phyloP scores from a whole-genome alignment of 2,797 vertebrate species.

The Oceanodroma leucorhoa region DNA sequence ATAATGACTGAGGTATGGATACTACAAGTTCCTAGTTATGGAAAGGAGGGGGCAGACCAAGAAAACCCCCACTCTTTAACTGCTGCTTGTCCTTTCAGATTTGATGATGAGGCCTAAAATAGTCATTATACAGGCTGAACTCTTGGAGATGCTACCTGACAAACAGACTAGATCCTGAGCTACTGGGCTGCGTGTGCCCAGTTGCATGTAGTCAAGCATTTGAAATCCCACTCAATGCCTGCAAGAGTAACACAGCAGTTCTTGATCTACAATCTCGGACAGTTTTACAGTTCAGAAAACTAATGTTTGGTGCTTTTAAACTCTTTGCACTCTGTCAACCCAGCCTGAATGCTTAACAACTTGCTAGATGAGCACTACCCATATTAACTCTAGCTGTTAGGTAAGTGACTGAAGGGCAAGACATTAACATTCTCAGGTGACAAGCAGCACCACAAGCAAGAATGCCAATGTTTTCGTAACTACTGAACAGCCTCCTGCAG shows the following conservation, averaged over 20 bases:
- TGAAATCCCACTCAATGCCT: neutral
- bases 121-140: neutral
- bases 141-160: neutral
- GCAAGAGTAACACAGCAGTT: neutral
- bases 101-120: neutral
- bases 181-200: neutral
- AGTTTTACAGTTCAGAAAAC: neutral
- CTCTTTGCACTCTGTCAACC: neutral
- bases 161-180: neutral
- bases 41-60: neutral
- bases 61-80: neutral
- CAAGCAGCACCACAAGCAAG: neutral
- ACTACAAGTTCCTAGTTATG: neutral
- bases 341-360: neutral
- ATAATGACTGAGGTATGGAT: neutral
- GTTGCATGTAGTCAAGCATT: neutral
- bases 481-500: neutral
- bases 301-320: neutral
- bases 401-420: neutral
- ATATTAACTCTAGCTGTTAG: neutral
- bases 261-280: neutral
- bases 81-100: neutral
- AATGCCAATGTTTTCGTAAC: neutral
- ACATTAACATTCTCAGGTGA: neutral
- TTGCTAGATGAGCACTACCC: neutral